Conservation (phyloP, 1,140 invertebrate species). For the Trissolcus basalis region DNA sequence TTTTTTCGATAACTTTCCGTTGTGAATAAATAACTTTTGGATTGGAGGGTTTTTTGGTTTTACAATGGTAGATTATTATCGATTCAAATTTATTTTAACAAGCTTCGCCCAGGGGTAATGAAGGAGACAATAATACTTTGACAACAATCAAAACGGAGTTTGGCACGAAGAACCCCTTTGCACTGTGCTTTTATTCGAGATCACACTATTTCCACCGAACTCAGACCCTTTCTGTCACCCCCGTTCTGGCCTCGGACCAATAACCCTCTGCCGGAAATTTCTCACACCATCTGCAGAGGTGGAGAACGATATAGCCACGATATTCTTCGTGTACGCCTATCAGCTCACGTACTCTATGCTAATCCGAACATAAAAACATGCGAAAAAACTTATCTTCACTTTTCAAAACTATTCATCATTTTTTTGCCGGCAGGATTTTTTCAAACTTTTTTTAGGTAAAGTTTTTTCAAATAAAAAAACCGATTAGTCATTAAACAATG, state of each 20-base stretch:
- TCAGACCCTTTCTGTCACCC: constrained; percentile 37
- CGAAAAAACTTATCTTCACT: constrained; percentile 14
- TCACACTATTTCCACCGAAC: constrained; percentile 40
- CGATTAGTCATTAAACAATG: too few relatives aligned
- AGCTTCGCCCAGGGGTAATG: neutral
- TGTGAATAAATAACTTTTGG: too few relatives aligned
- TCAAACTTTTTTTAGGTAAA: too few relatives aligned
- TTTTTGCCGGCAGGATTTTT: too few relatives aligned
- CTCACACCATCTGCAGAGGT: constrained; percentile 46
- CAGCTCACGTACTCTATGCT: constrained; percentile 7
- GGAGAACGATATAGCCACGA: constrained; percentile 15
- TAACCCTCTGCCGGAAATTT: constrained; percentile 57
- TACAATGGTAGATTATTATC: too few relatives aligned
- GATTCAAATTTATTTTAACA: too few relatives aligned
- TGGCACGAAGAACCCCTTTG: constrained; percentile 21
- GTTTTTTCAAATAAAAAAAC: too few relatives aligned
- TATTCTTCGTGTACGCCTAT: constrained; percentile 27
- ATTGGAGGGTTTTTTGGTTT: too few relatives aligned
- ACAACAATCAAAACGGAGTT: constrained; percentile 24
- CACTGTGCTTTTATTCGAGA: constrained; percentile 31
- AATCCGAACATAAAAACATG: constrained; percentile 27
- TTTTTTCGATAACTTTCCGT: too few relatives aligned
- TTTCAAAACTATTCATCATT: neutral
- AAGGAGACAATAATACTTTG: constrained; percentile 14
- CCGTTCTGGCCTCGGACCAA: constrained; percentile 53